Conservation (phyloP, 2,888 invertebrate species). For the Eupeodes luniger region DNA sequence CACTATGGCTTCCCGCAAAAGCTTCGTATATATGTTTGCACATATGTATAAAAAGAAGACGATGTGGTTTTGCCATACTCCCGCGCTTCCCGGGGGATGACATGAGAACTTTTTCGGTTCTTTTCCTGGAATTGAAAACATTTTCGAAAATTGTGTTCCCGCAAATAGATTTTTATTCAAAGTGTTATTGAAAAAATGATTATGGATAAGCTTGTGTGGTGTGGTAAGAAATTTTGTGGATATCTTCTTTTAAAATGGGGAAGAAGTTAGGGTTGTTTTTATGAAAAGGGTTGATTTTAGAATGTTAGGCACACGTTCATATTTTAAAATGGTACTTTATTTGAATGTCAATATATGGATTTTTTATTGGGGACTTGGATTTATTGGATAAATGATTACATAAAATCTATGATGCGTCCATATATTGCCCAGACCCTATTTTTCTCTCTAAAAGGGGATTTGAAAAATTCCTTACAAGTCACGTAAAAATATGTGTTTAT, state of each 20-base stretch:
- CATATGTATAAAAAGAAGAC: neutral
- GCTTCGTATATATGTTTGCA: neutral
- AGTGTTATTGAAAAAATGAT: slow-evolving; percentile 81
- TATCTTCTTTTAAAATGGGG: too few species aligned
- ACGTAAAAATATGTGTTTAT: too few species aligned
- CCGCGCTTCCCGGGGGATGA: neutral
- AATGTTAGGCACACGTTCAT: neutral
- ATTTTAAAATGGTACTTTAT: slow-evolving; percentile 63
- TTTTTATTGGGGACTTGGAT: slow-evolving; percentile 11
- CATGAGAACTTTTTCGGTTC: neutral
- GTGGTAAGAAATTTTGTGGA: neutral
- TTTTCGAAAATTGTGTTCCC: slow-evolving; percentile 78
- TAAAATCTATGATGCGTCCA: slow-evolving; percentile 30
- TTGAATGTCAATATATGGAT: slow-evolving; percentile 47
- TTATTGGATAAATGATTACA: slow-evolving; percentile 14
- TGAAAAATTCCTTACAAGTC: neutral
- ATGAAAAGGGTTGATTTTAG: neutral
- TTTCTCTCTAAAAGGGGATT: neutral
- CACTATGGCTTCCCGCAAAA: slow-evolving; percentile 27
- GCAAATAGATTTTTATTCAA: slow-evolving; percentile 83
- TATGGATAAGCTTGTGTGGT: slow-evolving; percentile 31
- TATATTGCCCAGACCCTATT: neutral
- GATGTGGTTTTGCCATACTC: slow-evolving; percentile 18
- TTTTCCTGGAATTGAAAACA: neutral
- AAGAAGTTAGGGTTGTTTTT: slow-evolving; percentile 24